Evolutionary conservation across 2,797 vertebrate species (phyloP), one percentile per base, ranked within the genome.

Genomic region (Tauraco hartlaubi): DNA sequence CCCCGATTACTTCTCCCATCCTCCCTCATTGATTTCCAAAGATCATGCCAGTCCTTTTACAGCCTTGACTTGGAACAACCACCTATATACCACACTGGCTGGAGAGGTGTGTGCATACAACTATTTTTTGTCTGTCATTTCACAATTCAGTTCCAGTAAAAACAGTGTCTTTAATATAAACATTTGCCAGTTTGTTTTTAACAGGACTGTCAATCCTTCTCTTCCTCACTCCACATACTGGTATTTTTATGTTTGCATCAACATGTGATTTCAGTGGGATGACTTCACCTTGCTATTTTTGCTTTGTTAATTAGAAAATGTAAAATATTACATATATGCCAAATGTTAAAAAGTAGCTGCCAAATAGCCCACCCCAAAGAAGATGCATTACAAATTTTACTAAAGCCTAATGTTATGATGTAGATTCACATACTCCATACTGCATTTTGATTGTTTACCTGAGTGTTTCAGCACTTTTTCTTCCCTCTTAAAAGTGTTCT

Each of bases 301-400:
- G 94, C 48, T 96, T 91, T 96, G 91, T 56, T 91, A 93, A 87
- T 93, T 95, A 92, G 72, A 96, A 96, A 96, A 96, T 48, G n/a
- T 93, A 90, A 87, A 87, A 59, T 85, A 85, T 80, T 84, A 91
- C 85, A 22, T 89, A 96, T 94, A 78, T 85, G 85, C 72, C 92
- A 94, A 96, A 23, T 22, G 26, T 83, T 88, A 85, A 85, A 95
- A 87, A 85, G 61, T 75, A 77, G 43, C 78, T 94, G 89, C 59
- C 78, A 94, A 91, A 72, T 31, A 63, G 72, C 35, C 89, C 46
- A 83, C 49, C 46, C 44, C 54, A 95, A 90, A 62, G 43, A 92
- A 80, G 59, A 93, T 49, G 22, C 29, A 52, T 62, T 69, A 62
- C 25, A 74, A 48, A 73, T 81, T 88, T 69, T 44, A 81, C 44